Base-by-base conservation (phyloP, 2,888 invertebrate species). In the Metacarcinus magister region DNA sequence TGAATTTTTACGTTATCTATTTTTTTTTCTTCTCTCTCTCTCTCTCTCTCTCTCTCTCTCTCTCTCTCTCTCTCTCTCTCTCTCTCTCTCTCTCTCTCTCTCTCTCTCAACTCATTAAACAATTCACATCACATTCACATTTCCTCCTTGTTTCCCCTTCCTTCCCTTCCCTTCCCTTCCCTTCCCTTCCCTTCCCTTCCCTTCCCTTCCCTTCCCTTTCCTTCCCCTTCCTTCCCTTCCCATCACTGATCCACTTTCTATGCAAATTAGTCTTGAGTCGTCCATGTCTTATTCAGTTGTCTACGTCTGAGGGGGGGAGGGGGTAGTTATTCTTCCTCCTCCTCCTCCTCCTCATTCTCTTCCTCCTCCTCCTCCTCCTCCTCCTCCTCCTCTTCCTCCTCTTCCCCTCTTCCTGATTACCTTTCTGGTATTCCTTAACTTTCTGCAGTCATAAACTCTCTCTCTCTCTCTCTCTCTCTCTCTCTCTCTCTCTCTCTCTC, bases 401-500 rank as follows among this genome's bases (percentile, higher is more conserved):
- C 67, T 3, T 5, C 13, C 8, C 10, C 54, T 10, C 16, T 16
- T 54, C 8, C 54, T 54, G 10, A 54, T 54, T 54, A 54, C 54
- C 54, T 54, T 54, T n/a, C n/a, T n/a, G n/a, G n/a, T n/a, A n/a
- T n/a, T n/a, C n/a, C n/a, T n/a, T 23, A 82, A 23, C 5, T 43
- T 43, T 43, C n/a, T n/a, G n/a, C n/a, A n/a, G n/a, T n/a, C n/a
- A n/a, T n/a, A n/a, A n/a, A n/a, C 46, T 46, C 46, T 46, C 46
- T 46, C 46, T 46, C 46, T 46, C 46, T 46, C 46, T 46, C 46
- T 46, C 46, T 46, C 91, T 91, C 91, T 91, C 91, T 46, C 91
- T 91, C 91, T 91, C 91, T 91, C 91, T 91, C 91, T 91, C 91
- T 91, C 91, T 91, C 91, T 91, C 91, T 44, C 44, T 91, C 90